Evolutionary conservation across 2,113 vertebrate genomes (phyloP).

Genomic region (Atractosteus spatula): DNA sequence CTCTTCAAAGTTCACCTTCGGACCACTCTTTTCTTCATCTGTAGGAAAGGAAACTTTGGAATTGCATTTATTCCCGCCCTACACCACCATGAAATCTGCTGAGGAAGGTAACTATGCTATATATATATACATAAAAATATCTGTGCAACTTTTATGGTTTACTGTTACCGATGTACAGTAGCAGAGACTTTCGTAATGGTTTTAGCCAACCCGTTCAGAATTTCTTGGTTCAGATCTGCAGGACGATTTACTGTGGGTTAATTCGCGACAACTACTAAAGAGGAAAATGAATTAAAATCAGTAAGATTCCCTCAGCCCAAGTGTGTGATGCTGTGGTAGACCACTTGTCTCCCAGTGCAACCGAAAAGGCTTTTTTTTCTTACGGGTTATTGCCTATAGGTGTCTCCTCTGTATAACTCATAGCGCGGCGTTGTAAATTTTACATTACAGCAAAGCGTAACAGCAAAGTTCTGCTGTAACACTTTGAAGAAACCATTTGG

Average conservation of each 20-base stretch:
- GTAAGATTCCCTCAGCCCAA: neutral
- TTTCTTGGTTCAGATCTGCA: too few relatives aligned
- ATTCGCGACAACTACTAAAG: neutral
- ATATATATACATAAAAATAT: conserved; percentile 5
- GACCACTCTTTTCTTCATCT: conserved; percentile 56
- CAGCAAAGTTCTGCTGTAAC: too few relatives aligned
- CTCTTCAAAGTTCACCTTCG: conserved; percentile 71
- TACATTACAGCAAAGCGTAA: neutral
- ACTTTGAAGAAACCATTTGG: too few relatives aligned
- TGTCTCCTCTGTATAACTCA: conserved; percentile 52
- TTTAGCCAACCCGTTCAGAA: too few relatives aligned
- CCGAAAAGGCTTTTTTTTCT: neutral
- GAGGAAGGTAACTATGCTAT: conserved; percentile 77
- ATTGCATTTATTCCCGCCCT: conserved; percentile 53
- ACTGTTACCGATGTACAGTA: too few relatives aligned
- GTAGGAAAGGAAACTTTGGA: conserved; percentile 58
- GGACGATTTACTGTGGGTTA: too few relatives aligned
- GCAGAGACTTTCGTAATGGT: too few relatives aligned
- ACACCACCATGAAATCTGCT: conserved; percentile 82
- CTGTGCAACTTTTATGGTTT: neutral
- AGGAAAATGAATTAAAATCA: too few relatives aligned
- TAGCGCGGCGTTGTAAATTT: neutral
- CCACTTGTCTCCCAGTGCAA: neutral
- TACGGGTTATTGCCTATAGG: conserved; percentile 53
- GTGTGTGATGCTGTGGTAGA: conserved; percentile 2